A percentile compares a stretch with the other conserved stretches of the same genome.
phyloP scores from a whole-genome alignment of 2,797 vertebrate species.

The Argyrosomus regius region DNA sequence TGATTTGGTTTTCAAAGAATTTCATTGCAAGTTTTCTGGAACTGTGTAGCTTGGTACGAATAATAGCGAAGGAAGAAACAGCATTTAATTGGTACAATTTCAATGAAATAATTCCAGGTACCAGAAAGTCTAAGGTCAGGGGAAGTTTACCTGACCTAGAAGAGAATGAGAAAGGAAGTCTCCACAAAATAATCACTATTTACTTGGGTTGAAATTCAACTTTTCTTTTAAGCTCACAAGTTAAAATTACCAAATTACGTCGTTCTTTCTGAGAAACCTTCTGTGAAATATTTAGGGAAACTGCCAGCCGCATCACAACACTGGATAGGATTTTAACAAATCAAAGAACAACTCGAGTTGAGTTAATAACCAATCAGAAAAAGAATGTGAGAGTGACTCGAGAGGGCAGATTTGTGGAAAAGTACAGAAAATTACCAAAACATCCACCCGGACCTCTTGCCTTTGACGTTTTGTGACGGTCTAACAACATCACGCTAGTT shows the following conservation, averaged over 20 bases:
- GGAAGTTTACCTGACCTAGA: not conserved
- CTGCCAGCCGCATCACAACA: not conserved
- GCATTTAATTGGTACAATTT: not conserved
- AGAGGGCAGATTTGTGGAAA: not conserved
- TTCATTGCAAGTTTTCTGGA: not conserved
- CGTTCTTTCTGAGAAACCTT: not conserved
- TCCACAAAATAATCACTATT: not conserved
- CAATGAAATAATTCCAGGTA: not conserved
- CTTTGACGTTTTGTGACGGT: not conserved
- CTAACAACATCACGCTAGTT: not conserved
- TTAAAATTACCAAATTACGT: not conserved
- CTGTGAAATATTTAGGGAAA: not conserved
- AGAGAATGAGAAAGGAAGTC: not conserved
- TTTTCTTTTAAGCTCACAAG: not conserved
- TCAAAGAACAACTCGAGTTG: not conserved
- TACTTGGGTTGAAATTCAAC: not conserved
- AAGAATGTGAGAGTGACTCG: too few relatives aligned
- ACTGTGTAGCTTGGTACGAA: not conserved
- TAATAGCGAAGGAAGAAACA: not conserved
- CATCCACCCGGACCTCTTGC: not conserved
- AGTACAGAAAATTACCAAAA: not conserved
- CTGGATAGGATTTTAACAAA: not conserved
- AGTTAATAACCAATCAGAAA: not conserved
- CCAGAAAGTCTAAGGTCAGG: too few relatives aligned
- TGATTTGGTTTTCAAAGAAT: not conserved